phyloP scores from a whole-genome alignment of 2,888 invertebrate genomes.

The Abrostola triplasia region DNA sequence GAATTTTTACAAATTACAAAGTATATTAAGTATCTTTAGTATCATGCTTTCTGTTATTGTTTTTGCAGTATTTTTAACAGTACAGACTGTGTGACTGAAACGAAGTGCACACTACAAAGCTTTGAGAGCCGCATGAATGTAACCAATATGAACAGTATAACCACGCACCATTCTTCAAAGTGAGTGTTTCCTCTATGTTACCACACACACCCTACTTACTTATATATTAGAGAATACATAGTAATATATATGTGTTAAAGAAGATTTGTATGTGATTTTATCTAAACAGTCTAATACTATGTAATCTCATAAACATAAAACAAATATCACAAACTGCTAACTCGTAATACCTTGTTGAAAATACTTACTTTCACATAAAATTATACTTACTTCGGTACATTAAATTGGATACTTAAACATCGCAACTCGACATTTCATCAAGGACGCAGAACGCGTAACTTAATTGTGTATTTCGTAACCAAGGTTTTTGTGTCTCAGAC shows the following conservation, averaged over 20 bases:
- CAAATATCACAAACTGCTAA: conserved; percentile 25
- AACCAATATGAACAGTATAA: conserved; percentile 82
- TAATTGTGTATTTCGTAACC: conserved; percentile 48
- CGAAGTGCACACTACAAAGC: conserved; percentile 83
- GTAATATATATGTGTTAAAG: background rate
- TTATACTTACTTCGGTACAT: conserved; percentile 39
- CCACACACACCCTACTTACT: conserved; percentile 30
- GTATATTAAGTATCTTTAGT: conserved; percentile 57
- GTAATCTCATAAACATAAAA: background rate
- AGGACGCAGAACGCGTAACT: conserved; percentile 39
- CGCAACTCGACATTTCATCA: conserved; percentile 38
- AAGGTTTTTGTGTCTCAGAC: conserved; percentile 56
- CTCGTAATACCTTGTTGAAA: conserved; percentile 33
- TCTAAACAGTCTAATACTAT: background rate
- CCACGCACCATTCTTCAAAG: conserved; percentile 82
- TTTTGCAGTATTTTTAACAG: conserved; percentile 88
- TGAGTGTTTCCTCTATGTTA: conserved; percentile 70
- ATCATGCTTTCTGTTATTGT: conserved; percentile 82
- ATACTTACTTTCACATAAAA: conserved; percentile 23
- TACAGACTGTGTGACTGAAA: conserved; percentile 86
- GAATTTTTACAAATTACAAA: conserved; percentile 13
- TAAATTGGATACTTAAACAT: conserved; percentile 43
- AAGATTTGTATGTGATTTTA: background rate
- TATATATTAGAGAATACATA: conserved; percentile 17
- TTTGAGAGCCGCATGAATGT: conserved; percentile 87